Base-by-base conservation (phyloP, 2,888 invertebrate species). In the Xestia sexstrigata region DNA sequence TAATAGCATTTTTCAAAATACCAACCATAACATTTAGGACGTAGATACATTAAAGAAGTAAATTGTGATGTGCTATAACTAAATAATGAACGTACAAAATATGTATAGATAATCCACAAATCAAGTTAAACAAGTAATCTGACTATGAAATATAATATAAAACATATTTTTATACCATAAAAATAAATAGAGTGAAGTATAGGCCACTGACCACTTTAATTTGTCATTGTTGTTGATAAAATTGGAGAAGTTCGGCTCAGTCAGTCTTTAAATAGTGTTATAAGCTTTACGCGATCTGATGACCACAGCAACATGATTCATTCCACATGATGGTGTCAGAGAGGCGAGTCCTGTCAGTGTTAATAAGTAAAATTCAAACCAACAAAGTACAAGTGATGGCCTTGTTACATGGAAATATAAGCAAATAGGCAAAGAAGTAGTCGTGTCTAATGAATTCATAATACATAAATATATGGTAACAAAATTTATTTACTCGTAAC, bases 21-120 rank as follows among this genome's bases (percentile, higher is more conserved):
- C 91, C 93, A 92, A 92, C 88, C 90, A 89, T 93, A 92, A 87
- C 90, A 87, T 86, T 85, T 93, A 94, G 89, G 85, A 86, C 87
- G 83, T 93, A 93, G 92, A 90, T 91, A 89, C 93, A 93, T 91
- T 91, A 91, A 92, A 86, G 66, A 91, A 91, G 87, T 91, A 92
- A 92, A 94, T 92, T 95, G 94, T 95, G 94, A 95, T 95, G 93
- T 91, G 91, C 93, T 92, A 88, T 90, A 94, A 93, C 93, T 95
- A 94, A 94, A 93, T 92, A 92, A 94, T 93, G 92, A 95, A 95
- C 95, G 96, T 96, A 96, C 96, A 96, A 96, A 88, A 96, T 95
- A 93, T 93, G 92, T 94, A 93, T 93, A 93, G 90, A 91, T 87
- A 94, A 95, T 89, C 94, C 93, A 91, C 91, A 91, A 94, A 93